A percentile compares a stretch with the other conserved stretches of the same genome.
phyloP scores from a whole-genome alignment of 2,888 invertebrate species.

The Crematogaster levior region DNA sequence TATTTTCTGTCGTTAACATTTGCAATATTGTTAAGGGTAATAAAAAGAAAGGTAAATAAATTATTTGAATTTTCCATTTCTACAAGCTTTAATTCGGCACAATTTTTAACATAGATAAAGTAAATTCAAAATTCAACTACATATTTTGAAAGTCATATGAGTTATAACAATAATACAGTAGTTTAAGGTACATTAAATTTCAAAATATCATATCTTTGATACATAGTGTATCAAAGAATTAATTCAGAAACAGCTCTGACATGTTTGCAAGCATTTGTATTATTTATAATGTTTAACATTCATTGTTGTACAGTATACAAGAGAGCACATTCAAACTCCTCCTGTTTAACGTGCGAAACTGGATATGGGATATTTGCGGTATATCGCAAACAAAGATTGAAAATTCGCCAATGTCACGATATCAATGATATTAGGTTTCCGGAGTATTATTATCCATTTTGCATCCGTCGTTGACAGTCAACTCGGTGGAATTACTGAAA shows the following conservation, averaged over 20 bases:
- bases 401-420: neutral
- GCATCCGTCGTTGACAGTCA: constrained; percentile 18
- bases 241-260: neutral
- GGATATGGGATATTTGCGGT: constrained; percentile 16
- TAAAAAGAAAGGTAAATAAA: neutral
- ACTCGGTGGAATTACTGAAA: constrained; percentile 15
- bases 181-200: neutral
- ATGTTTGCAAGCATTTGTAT: constrained; percentile 5
- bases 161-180: neutral
- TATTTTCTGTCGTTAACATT: constrained; percentile 1
- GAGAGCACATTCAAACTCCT: neutral
- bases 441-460: constrained; percentile 32
- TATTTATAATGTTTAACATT: constrained; percentile 23
- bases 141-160: neutral
- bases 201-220: too few relatives aligned
- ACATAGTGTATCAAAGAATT: neutral
- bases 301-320: neutral
- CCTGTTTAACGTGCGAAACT: constrained; percentile 5
- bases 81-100: neutral
- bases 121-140: neutral
- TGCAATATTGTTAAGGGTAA: constrained; percentile 14
- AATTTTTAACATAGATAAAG: neutral
- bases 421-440: neutral
- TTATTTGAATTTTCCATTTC: neutral
- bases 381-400: constrained; percentile 39